These are phyloP conservation scores for Malurus leucopterus DNA, from an alignment of 2,797 vertebrate species.

Conservation along the genomic window DNA sequence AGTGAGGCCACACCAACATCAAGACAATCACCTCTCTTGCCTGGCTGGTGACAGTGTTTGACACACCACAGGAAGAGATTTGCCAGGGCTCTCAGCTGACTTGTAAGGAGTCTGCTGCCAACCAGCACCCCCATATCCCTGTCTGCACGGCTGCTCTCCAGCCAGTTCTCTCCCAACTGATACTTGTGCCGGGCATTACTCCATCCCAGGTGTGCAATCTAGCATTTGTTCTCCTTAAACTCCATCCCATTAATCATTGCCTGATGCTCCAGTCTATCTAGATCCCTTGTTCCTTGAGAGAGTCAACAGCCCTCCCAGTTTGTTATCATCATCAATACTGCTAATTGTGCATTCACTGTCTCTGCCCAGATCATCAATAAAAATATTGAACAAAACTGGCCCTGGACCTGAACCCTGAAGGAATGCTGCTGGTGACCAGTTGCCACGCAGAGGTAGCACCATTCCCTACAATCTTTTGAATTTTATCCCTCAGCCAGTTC, in stretches of 20 bases:
- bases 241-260: neutral
- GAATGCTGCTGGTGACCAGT: neutral
- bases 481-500: neutral
- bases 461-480: neutral
- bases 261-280: no score
- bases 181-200: accelerated
- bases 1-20: neutral
- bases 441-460: neutral
- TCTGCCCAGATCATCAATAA: neutral
- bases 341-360: neutral
- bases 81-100: neutral
- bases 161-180: neutral
- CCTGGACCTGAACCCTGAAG: neutral
- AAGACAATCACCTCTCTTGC: accelerated
- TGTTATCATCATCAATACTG: neutral
- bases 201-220: accelerated
- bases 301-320: neutral
- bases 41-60: neutral
- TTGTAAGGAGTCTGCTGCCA: neutral
- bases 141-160: neutral
- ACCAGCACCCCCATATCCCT: neutral
- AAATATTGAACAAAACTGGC: neutral
- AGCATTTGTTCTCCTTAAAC: neutral
- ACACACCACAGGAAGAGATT: neutral
- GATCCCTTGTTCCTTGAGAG: neutral